Evolutionary conservation across 2,888 invertebrate species (phyloP).

Genomic region (Smittia aterrima): DNA sequence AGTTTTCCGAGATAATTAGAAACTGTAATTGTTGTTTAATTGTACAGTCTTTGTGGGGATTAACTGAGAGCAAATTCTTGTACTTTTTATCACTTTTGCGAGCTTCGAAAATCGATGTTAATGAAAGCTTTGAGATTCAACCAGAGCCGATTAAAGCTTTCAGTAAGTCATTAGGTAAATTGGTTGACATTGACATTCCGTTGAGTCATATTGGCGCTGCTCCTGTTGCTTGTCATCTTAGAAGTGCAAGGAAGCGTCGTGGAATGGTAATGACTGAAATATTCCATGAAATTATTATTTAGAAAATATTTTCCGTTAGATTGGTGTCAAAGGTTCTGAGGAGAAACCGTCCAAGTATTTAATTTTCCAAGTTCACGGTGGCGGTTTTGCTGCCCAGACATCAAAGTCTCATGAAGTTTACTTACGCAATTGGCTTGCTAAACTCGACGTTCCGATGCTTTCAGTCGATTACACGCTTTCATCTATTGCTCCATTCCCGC

Average conservation of each 20-base stretch:
- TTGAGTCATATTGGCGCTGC: conserved; percentile 79
- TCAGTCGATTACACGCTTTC: conserved; percentile 96
- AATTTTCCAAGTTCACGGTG: conserved; percentile 95
- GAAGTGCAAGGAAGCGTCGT: conserved; percentile 74
- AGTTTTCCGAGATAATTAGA: neutral
- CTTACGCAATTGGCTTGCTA: conserved; percentile 86
- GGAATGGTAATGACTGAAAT: conserved; percentile 66
- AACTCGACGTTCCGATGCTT: conserved; percentile 81
- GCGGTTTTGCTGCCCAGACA: conserved; percentile 96
- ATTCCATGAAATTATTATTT: neutral
- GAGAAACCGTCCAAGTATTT: conserved; percentile 60
- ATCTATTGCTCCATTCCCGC: conserved; percentile 91
- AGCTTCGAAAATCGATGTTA: conserved; percentile 76
- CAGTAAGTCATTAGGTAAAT: conserved; percentile 56
- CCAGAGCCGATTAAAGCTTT: conserved; percentile 69
- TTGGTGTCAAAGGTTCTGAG: neutral
- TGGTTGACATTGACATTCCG: conserved; percentile 75
- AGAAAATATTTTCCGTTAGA: neutral
- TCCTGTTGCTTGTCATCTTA: conserved; percentile 76
- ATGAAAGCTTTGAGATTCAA: conserved; percentile 79
- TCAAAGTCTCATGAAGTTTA: conserved; percentile 75
- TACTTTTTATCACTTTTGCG: conserved; percentile 81
- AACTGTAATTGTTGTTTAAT: conserved; percentile 6
- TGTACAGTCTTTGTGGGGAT: conserved; percentile 64
- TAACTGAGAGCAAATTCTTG: conserved; percentile 73